Base-by-base conservation (phyloP, 2,797 vertebrate genomes). In the Leucoraja ocellata region DNA sequence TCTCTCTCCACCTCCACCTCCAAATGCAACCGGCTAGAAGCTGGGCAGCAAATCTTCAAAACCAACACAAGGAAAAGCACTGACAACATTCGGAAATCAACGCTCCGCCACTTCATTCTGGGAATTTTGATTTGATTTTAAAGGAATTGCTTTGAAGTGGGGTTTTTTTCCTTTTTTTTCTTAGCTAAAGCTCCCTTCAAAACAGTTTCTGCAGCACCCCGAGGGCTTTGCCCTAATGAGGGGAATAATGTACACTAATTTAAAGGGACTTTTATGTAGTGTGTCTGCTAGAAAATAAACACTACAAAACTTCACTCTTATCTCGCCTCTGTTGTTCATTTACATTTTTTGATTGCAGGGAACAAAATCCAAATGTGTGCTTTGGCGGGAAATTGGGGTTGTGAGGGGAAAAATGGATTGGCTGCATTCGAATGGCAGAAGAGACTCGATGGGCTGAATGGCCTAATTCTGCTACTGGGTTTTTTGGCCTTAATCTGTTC, bases 261-360 rank as follows among this genome's bases (percentile, higher is more conserved):
- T 97, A 97, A 97, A 97, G 96, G 97, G 97, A 97, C 97, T 97
- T 98, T 96, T 97, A 96, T 98, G 97, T 98, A 97, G 97, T 96
- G 97, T 97, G 97, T 98, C 96, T 97, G 97, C 97, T 98, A 97
- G 97, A 98, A 96, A 96, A 97, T 98, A 96, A 97, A 95, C 94
- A 96, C 95, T 97, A 96, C 96, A 97, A 94, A 97, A 97, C 96
- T 96, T 91, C 65, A 71, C 25, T 73, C 68, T 92, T 76, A 76
- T 74, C n/a, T 23, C 54, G 58, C 96, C 95, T 95, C 91, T 93
- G 73, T 93, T 93, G 93, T 14, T 94, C 73, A 94, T 95, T 84
- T 94, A 46, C n/a, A 94, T 94, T 54, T 78, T 25, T 32, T 46
- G 61, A 54, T 88, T 68, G 63, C 84, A 9, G n/a, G 36, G n/a